Conservation (phyloP, 1,140 invertebrate genomes). For the Drosophila sturtevanti region DNA sequence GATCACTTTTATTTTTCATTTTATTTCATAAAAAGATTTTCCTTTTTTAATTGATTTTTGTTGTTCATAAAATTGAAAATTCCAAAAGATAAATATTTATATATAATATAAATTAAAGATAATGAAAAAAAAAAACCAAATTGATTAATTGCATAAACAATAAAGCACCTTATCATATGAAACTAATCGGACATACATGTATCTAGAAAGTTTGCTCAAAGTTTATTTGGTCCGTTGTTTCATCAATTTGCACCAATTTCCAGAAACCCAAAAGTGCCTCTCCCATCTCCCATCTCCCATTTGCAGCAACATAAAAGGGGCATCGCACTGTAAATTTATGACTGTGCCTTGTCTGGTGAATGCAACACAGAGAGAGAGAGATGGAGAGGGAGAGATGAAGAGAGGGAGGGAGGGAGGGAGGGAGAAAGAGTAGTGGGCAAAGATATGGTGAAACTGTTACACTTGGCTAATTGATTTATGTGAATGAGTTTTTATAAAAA, state of each 20-base stretch:
- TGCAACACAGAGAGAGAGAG: constrained; percentile 10
- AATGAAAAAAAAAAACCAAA: no score
- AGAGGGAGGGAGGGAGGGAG: background rate
- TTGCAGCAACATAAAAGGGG: constrained; percentile 68
- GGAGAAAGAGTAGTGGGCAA: constrained; percentile 3
- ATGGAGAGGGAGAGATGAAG: background rate
- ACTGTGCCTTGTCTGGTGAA: constrained; percentile 41
- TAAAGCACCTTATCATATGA: background rate
- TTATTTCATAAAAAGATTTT: no score
- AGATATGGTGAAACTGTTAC: constrained; percentile 48
- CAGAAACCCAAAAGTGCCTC: constrained; percentile 18
- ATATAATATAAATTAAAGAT: no score
- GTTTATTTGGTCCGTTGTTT: constrained; percentile 9
- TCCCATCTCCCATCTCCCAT: constrained; percentile 41
- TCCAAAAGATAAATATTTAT: no score
- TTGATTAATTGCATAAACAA: no score
- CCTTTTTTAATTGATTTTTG: no score
- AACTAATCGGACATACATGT: background rate
- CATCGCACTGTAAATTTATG: constrained; percentile 61
- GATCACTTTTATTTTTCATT: no score
- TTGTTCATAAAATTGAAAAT: no score
- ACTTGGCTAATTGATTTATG: constrained; percentile 73
- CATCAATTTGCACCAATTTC: constrained; percentile 49
- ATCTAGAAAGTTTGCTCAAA: background rate
- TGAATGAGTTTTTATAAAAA: constrained; percentile 36